A percentile compares a stretch with the other conserved stretches of the same genome.
Conservation (phyloP, 2,888 invertebrate genomes). For the Carabus problematicus region DNA sequence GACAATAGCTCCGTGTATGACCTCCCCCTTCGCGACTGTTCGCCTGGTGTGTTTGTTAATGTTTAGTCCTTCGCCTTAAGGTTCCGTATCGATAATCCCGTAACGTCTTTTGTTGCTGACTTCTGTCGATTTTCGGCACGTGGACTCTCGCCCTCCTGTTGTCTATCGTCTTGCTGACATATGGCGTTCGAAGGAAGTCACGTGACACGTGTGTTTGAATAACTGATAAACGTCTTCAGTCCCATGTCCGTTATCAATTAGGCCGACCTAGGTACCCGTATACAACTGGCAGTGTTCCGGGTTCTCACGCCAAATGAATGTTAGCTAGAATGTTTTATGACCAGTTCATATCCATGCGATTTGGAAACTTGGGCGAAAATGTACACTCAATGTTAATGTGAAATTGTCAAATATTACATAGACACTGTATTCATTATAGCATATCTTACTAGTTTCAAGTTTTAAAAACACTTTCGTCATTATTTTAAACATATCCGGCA, state of each 20-base stretch:
- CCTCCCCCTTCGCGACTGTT: background rate
- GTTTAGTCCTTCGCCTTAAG: constrained; percentile 1
- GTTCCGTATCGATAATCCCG: constrained; percentile 24
- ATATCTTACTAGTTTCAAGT: too few species aligned
- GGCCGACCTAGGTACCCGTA: constrained; percentile 4
- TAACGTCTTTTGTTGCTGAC: constrained; percentile 14
- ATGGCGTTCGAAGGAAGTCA: constrained; percentile 21
- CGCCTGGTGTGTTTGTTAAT: background rate
- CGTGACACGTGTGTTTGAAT: constrained; percentile 18
- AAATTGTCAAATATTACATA: too few species aligned
- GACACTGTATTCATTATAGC: too few species aligned
- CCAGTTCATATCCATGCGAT: too few species aligned
- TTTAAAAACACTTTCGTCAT: too few species aligned
- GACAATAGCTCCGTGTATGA: background rate
- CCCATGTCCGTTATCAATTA: constrained; percentile 18
- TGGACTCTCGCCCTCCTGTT: background rate
- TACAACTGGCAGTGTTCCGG: constrained; percentile 1
- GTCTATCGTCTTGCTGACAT: constrained; percentile 2
- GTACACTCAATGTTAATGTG: too few species aligned
- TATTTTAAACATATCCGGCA: too few species aligned
- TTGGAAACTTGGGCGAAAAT: too few species aligned
- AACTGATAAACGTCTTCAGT: constrained; percentile 15
- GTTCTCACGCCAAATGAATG: too few species aligned
- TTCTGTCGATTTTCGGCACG: constrained; percentile 18
- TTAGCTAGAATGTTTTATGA: too few species aligned